These are phyloP conservation scores for Lophura nycthemera DNA, from an alignment of 2,113 vertebrate genomes.

Conservation along the genomic window DNA sequence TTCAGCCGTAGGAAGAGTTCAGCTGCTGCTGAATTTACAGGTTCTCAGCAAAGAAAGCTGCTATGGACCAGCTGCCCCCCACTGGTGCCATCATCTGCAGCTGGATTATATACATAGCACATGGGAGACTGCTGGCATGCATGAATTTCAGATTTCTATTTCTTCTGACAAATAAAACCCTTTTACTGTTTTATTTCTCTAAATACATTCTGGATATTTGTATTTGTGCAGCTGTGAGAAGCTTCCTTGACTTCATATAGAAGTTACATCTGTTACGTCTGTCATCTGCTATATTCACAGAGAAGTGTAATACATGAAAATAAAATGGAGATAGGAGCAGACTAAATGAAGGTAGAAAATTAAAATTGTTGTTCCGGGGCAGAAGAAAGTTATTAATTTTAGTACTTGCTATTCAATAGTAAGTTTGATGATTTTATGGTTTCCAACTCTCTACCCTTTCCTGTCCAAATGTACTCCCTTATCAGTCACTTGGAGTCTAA, in stretches of 20 bases:
- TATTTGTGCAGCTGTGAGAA: slow-evolving; percentile 31
- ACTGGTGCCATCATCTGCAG: not conserved
- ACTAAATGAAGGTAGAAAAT: slow-evolving; percentile 29
- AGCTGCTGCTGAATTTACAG: slow-evolving; percentile 3
- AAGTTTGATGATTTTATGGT: slow-evolving; percentile 34
- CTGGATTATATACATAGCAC: not conserved
- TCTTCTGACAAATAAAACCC: slow-evolving; percentile 36
- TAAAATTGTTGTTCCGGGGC: not conserved
- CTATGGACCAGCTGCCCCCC: not conserved
- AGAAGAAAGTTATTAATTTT: slow-evolving; percentile 1
- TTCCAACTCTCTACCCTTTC: slow-evolving; percentile 10
- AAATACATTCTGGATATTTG: slow-evolving; percentile 8
- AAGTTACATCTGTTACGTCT: slow-evolving; percentile 30
- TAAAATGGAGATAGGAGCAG: slow-evolving; percentile 14
- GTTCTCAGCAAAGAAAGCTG: not conserved
- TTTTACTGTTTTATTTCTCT: slow-evolving; percentile 11
- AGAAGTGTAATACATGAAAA: slow-evolving; percentile 26
- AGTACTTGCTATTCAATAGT: not conserved
- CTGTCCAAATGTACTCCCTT: slow-evolving; percentile 45
- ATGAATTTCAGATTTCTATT: slow-evolving; percentile 43
- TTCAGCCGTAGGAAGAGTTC: not conserved
- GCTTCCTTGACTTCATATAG: slow-evolving; percentile 14
- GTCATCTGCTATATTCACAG: slow-evolving; percentile 14
- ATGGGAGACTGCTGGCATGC: not conserved
- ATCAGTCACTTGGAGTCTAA: slow-evolving; percentile 32